Conservation (phyloP, 2,113 vertebrate genomes). For the Mormyrus lacerda region DNA sequence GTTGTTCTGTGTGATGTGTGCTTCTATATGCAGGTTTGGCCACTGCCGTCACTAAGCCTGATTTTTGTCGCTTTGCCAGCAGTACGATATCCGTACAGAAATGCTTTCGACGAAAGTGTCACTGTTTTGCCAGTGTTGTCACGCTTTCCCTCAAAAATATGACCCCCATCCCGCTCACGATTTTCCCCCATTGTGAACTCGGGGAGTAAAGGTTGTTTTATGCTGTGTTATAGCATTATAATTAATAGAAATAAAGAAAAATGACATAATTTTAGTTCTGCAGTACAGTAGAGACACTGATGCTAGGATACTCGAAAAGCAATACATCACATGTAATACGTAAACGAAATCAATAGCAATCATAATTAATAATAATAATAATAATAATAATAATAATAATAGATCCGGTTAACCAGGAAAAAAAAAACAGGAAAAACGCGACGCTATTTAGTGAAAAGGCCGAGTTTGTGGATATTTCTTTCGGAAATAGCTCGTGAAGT, state of each 20-base stretch:
- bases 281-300: slow-evolving; percentile 46
- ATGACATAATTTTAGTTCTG: slow-evolving; percentile 39
- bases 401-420: slow-evolving; percentile 52
- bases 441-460: slow-evolving; percentile 53
- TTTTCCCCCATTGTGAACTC: neutral
- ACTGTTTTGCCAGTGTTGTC: slow-evolving; percentile 25
- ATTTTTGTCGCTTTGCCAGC: slow-evolving; percentile 43
- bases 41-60: slow-evolving; percentile 44
- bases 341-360: slow-evolving; percentile 55
- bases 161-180: neutral
- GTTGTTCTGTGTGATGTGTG: slow-evolving; percentile 48
- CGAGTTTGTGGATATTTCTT: slow-evolving; percentile 52
- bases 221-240: slow-evolving; percentile 40
- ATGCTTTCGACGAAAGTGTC: slow-evolving; percentile 40
- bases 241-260: slow-evolving; percentile 32
- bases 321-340: slow-evolving; percentile 54
- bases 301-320: slow-evolving; percentile 49
- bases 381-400: slow-evolving; percentile 54
- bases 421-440: slow-evolving; percentile 38
- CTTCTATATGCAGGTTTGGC: slow-evolving; percentile 49
- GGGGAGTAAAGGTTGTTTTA: slow-evolving; percentile 30
- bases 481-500: slow-evolving; percentile 41
- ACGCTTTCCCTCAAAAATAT: neutral
- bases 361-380: slow-evolving; percentile 54
- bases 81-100: slow-evolving; percentile 45